Conservation (phyloP, 2,113 vertebrate genomes). For the Columba livia region DNA sequence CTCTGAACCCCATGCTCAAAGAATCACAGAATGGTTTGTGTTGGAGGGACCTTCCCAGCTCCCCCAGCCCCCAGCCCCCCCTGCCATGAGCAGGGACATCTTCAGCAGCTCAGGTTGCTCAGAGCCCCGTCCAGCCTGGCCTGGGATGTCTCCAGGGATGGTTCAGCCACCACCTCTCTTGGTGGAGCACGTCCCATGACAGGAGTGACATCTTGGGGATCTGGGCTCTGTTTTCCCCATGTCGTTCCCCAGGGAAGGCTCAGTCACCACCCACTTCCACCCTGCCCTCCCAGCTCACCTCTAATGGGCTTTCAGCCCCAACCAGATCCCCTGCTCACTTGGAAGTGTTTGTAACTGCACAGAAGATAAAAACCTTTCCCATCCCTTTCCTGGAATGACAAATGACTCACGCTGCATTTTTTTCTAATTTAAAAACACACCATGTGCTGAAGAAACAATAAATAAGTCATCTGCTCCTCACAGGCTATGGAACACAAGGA, state of each 20-base stretch:
- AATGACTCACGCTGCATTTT: not conserved
- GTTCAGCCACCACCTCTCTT: too few species aligned
- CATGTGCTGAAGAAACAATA: not conserved
- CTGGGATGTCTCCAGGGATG: too few species aligned
- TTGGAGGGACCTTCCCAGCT: too few species aligned
- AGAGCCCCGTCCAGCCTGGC: too few species aligned
- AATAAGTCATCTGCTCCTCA: not conserved
- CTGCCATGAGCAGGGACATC: too few species aligned
- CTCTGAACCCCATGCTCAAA: not conserved
- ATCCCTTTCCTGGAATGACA: not conserved
- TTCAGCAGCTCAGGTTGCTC: too few species aligned
- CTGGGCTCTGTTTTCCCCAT: rapidly evolving
- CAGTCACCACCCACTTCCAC: rapidly evolving
- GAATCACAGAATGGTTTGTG: too few species aligned
- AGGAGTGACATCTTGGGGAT: rapidly evolving
- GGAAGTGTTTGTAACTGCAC: rapidly evolving
- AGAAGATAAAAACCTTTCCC: not conserved
- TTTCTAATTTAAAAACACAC: not conserved
- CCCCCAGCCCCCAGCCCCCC: too few species aligned
- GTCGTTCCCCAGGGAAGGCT: not conserved
- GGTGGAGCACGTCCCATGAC: not conserved
- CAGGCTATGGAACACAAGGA: not conserved
- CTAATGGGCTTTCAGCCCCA: rapidly evolving
- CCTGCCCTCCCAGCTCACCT: not conserved
- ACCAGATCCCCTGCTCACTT: not conserved